Percentiles rank a stretch among this genome's conserved stretches.
Conservation (phyloP, 1,140 invertebrate genomes). For the Phthorimaea operculella region DNA sequence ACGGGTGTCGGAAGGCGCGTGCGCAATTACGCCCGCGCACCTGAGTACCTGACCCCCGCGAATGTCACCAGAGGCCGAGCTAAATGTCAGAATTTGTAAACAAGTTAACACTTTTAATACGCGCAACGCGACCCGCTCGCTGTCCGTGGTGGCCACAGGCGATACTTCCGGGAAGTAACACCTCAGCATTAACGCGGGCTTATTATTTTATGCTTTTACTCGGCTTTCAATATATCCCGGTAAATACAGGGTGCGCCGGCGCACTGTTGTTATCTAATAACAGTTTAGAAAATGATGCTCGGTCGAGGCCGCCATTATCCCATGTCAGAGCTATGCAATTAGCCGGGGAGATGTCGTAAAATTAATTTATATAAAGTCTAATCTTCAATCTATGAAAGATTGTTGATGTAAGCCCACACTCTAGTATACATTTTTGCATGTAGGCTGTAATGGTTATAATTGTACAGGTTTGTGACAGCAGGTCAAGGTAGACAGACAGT, state of each 20-base stretch:
- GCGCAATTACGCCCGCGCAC: neutral
- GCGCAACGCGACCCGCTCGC: slow-evolving; percentile 15
- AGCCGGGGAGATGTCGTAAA: slow-evolving; percentile 13
- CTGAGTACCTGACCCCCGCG: slow-evolving; percentile 8
- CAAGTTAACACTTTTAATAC: slow-evolving; percentile 25
- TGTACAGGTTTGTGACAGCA: neutral
- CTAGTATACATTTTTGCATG: neutral
- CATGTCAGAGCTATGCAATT: slow-evolving; percentile 14
- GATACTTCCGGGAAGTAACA: slow-evolving; percentile 32
- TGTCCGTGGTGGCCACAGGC: slow-evolving; percentile 10
- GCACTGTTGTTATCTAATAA: slow-evolving; percentile 12
- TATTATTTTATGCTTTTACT: slow-evolving; percentile 11
- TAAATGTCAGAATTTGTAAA: slow-evolving; percentile 23
- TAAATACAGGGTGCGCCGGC: slow-evolving; percentile 5
- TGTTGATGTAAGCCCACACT: neutral
- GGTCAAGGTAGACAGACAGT: slow-evolving; percentile 1
- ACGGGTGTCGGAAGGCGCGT: neutral
- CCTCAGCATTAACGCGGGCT: slow-evolving; percentile 18
- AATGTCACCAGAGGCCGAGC: slow-evolving; percentile 13
- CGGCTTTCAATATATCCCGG: slow-evolving; percentile 1
- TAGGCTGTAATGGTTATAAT: slow-evolving; percentile 4
- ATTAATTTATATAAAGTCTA: slow-evolving; percentile 18
- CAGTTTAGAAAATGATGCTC: slow-evolving; percentile 13
- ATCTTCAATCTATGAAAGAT: slow-evolving; percentile 10
- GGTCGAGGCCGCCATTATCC: slow-evolving; percentile 13